Conservation (phyloP, 37 sponge, comb jelly and placozoan genomes). For the Dysidea cf. avara region DNA sequence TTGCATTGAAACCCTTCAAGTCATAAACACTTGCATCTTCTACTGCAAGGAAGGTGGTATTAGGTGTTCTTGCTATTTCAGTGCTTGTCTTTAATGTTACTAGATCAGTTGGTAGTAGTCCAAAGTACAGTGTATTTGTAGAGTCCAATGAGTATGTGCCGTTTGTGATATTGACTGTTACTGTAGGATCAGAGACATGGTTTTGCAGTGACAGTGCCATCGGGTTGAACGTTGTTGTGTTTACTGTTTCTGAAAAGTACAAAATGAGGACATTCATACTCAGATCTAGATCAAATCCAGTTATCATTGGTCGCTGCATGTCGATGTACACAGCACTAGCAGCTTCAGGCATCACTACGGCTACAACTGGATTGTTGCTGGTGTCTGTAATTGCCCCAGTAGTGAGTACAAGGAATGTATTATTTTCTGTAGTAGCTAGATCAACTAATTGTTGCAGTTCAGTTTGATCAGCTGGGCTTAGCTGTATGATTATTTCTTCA, state of each 20-base stretch:
- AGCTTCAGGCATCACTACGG: constrained; percentile 32
- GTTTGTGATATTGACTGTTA: constrained; percentile 3
- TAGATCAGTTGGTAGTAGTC: constrained; percentile 25
- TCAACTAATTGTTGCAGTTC: constrained; percentile 29
- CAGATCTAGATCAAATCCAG: constrained; percentile 65
- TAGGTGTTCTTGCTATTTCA: constrained; percentile 45
- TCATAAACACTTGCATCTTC: constrained; percentile 51
- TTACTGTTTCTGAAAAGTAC: constrained; percentile 68
- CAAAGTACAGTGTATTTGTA: constrained; percentile 5
- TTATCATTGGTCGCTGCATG: constrained; percentile 60
- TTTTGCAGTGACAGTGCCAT: constrained; percentile 67
- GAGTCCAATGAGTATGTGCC: constrained; percentile 8
- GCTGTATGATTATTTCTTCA: constrained; percentile 36
- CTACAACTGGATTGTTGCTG: constrained; percentile 40
- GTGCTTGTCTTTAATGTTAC: constrained; percentile 21
- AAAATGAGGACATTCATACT: constrained; percentile 60
- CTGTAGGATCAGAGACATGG: constrained; percentile 2
- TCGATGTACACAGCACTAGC: constrained; percentile 59
- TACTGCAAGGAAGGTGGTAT: constrained; percentile 66
- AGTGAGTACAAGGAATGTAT: constrained; percentile 57
- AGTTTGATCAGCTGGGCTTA: constrained; percentile 67
- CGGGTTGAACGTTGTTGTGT: constrained; percentile 57
- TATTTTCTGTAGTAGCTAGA: constrained; percentile 50
- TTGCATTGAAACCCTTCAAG: constrained; percentile 60
- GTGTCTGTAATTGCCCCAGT: constrained; percentile 53